A percentile compares a stretch with the other conserved stretches of the same genome.
Conservation (phyloP, 2,888 invertebrate genomes). For the Horisme vitalbata region DNA sequence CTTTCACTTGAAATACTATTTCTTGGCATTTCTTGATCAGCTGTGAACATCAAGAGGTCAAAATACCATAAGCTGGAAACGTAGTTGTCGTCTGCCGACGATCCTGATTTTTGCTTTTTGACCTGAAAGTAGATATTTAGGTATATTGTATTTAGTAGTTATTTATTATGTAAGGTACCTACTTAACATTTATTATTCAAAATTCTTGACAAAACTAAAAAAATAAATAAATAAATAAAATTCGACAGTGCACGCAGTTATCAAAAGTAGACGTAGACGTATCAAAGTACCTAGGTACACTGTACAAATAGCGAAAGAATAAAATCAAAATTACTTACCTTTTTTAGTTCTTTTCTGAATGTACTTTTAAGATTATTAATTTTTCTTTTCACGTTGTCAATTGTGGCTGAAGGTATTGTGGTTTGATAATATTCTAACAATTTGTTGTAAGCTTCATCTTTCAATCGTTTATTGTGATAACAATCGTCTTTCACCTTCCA, state of each 20-base stretch:
- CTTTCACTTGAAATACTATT: conserved; percentile 9
- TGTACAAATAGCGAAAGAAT: neutral
- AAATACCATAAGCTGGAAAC: conserved; percentile 8
- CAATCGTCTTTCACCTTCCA: no score
- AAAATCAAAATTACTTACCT: conserved; percentile 4
- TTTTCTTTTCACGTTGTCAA: conserved; percentile 11
- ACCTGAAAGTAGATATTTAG: neutral
- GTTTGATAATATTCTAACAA: conserved; percentile 10
- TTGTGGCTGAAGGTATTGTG: conserved; percentile 13
- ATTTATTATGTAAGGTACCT: no score
- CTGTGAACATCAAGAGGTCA: conserved; percentile 10
- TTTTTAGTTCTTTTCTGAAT: conserved; percentile 8
- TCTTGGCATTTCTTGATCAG: conserved; percentile 15
- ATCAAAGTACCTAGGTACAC: no score
- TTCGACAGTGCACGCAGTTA: neutral
- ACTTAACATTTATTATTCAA: conserved; percentile 1
- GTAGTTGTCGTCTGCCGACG: conserved; percentile 4
- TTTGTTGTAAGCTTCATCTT: conserved; percentile 3
- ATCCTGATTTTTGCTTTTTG: conserved; percentile 8
- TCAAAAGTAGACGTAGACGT: no score
- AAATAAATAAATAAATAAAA: neutral
- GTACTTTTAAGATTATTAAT: conserved; percentile 5
- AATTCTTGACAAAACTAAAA: no score
- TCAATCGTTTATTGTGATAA: neutral
- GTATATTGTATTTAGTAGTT: no score